phyloP scores from a whole-genome alignment of 2,797 vertebrate species.

The Chelon labrosus region DNA sequence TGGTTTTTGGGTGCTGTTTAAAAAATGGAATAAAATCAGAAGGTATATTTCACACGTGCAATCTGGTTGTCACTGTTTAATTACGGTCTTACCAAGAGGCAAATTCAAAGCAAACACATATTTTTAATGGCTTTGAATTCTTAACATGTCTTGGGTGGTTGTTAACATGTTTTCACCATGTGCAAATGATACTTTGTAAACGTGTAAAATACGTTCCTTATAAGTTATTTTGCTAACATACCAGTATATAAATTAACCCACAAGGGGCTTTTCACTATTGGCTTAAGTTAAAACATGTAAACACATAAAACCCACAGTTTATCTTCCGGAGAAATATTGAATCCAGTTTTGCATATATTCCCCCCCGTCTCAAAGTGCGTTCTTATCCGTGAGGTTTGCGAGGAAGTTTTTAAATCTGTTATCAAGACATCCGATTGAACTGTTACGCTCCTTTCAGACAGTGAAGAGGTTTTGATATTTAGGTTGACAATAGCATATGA shows the following conservation, averaged over 20 bases:
- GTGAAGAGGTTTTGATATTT: conserved; percentile 3
- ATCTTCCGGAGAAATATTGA: conserved; percentile 41
- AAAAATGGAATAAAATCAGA: conserved; percentile 3
- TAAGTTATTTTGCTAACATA: conserved; percentile 36
- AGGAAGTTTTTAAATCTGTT: conserved; percentile 10
- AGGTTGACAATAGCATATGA: conserved; percentile 11
- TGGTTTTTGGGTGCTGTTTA: not conserved
- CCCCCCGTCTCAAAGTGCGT: conserved; percentile 54
- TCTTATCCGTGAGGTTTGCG: conserved; percentile 40
- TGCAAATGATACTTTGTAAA: conserved; percentile 77
- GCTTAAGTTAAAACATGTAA: conserved; percentile 33
- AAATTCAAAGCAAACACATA: conserved; percentile 24
- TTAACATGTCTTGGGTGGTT: conserved; percentile 38
- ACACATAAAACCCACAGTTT: conserved; percentile 64
- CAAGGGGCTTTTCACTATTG: conserved; percentile 26
- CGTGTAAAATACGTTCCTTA: conserved; percentile 35
- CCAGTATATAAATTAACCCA: conserved; percentile 22
- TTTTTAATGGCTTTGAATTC: conserved; percentile 60
- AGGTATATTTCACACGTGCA: conserved; percentile 4
- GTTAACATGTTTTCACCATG: conserved; percentile 59
- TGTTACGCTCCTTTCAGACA: conserved; percentile 6
- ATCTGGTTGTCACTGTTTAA: conserved; percentile 3
- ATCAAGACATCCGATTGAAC: conserved; percentile 17
- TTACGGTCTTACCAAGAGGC: conserved; percentile 13
- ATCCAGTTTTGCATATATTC: conserved; percentile 60